Conservation (phyloP, 2,113 vertebrate genomes). For the Gnathonemus echidnorhynchus region DNA sequence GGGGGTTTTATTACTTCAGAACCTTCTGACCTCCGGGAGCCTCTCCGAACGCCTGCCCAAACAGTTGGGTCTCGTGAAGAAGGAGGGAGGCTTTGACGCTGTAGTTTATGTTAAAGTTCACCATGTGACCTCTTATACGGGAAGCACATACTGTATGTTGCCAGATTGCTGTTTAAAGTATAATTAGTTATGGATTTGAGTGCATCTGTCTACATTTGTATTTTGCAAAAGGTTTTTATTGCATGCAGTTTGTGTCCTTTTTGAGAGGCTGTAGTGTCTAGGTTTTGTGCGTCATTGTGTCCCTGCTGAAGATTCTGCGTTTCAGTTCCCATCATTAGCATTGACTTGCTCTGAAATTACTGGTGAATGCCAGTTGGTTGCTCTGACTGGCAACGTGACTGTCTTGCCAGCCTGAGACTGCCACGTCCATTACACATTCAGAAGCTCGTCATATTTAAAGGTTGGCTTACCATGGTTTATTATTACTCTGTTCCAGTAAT, state of each 20-base stretch:
- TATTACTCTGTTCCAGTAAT: neutral
- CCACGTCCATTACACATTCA: neutral
- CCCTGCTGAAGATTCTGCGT: neutral
- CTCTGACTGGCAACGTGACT: neutral
- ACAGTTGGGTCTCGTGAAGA: neutral
- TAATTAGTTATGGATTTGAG: neutral
- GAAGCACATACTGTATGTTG: neutral
- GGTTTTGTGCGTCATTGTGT: neutral
- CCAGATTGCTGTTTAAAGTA: neutral
- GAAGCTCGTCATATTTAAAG: neutral
- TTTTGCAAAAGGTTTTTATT: neutral
- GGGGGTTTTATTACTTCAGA: neutral
- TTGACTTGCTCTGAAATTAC: neutral
- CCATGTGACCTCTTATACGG: neutral
- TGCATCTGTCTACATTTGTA: neutral
- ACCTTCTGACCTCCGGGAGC: neutral
- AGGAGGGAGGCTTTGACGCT: neutral
- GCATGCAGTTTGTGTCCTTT: neutral
- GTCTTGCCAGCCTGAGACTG: neutral
- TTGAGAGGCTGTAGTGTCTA: neutral
- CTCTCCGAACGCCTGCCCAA: neutral
- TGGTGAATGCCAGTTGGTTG: neutral
- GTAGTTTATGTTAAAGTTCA: neutral
- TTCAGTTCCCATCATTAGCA: neutral
- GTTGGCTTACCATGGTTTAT: neutral